Evolutionary conservation across 2,113 vertebrate species (phyloP), one percentile per base, ranked within the genome.

Genomic region (Passer montanus): DNA sequence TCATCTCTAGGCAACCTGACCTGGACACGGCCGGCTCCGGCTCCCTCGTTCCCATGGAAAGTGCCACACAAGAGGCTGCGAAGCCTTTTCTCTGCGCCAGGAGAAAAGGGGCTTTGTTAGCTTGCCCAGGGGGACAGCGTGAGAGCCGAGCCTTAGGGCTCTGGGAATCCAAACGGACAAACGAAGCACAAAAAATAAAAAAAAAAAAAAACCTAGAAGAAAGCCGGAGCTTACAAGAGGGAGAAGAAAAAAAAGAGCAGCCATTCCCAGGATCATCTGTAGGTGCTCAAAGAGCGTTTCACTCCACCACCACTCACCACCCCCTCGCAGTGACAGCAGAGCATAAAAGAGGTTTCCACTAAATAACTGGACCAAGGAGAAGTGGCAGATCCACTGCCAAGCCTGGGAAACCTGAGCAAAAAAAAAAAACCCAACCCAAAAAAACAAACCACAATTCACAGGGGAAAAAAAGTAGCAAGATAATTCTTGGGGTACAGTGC

Each of bases 51-150:
- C 99, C 99, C 99, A 99, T 99, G 99, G 98, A 98, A 98, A 98
- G 98, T 97, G 97, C 89, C 97, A 97, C 95, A 98, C 98, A 98
- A 98, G 98, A 98, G 97, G 97, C 98, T 98, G 98, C 98, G 98
- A 98, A 98, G 98, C 97, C 97, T 97, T 98, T 98, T 98, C 98
- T 99, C 98, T 95, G 97, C 97, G 96, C 98, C 97, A 92, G 95
- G 98, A 99, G 98, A 99, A 99, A 99, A 98, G 98, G 98, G 96
- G 98, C 99, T 99, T 99, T 99, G 99, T 99, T 99, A 98, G 98
- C 97, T 97, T 96, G 98, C 98, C 98, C 98, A 98, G 98, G 98
- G 97, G 99, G 99, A 99, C 99, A 98, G 98, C 98, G 98, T 98
- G 98, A 98, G 98, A 98, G 98, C 97, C 59, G 92, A 97, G 97